A percentile compares a stretch with the other conserved stretches of the same genome.
Evolutionary conservation across 1,140 invertebrate species (phyloP).

Genomic region (Riptortus pedestris): DNA sequence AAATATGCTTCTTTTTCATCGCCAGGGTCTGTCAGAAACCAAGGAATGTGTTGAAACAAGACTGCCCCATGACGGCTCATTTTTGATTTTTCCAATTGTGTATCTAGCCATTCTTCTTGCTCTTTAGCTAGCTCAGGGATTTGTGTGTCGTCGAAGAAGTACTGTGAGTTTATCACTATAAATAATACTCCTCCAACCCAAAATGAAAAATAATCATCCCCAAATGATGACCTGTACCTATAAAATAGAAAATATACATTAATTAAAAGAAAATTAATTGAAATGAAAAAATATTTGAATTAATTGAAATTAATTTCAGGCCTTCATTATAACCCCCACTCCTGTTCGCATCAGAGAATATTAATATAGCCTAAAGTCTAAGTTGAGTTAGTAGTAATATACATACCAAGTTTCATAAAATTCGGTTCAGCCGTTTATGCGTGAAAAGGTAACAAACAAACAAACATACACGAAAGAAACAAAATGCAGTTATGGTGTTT

Average conservation of each 20-base stretch:
- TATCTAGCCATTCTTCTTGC: constrained; percentile 41
- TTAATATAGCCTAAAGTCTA: too few relatives aligned
- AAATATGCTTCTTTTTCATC: constrained; percentile 40
- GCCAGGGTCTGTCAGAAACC: constrained; percentile 39
- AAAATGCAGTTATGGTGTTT: too few relatives aligned
- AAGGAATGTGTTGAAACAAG: constrained; percentile 48
- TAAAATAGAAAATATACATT: background rate
- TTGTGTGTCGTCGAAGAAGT: constrained; percentile 35
- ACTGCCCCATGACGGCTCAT: constrained; percentile 33
- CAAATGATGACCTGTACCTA: constrained; percentile 40
- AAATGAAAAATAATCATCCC: constrained; percentile 48
- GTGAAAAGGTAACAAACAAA: too few relatives aligned
- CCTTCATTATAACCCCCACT: too few relatives aligned
- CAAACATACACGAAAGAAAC: too few relatives aligned
- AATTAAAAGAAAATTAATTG: constrained; percentile 2
- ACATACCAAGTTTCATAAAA: too few relatives aligned
- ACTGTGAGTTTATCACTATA: constrained; percentile 46
- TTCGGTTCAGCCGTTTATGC: too few relatives aligned
- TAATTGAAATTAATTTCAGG: too few relatives aligned
- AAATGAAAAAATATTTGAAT: too few relatives aligned
- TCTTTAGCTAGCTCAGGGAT: constrained; percentile 36
- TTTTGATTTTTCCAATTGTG: constrained; percentile 33
- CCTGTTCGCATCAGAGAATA: too few relatives aligned
- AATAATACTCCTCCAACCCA: constrained; percentile 45
- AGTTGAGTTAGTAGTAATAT: too few relatives aligned